Conservation (phyloP, 2,113 vertebrate genomes). For the Brachypodius melanocephalos region DNA sequence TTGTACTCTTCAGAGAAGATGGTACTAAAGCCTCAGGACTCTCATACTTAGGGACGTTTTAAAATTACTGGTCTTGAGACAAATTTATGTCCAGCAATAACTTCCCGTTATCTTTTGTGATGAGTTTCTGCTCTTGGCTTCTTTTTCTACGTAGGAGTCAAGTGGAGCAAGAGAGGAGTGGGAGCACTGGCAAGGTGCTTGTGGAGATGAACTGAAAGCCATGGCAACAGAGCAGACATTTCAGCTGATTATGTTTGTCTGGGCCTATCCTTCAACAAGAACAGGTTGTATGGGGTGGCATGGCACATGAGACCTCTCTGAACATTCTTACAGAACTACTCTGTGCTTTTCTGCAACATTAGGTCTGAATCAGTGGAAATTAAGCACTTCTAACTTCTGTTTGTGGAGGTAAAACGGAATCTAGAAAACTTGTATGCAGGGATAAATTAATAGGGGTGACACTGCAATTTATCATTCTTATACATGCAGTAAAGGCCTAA, state of each 20-base stretch:
- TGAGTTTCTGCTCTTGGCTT: background rate
- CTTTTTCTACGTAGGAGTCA: background rate
- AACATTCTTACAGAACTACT: background rate
- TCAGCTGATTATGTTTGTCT: background rate
- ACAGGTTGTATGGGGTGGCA: background rate
- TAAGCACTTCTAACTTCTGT: background rate
- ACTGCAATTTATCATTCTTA: background rate
- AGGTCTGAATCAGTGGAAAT: background rate
- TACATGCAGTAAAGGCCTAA: background rate
- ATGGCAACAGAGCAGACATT: background rate
- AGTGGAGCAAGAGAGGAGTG: background rate
- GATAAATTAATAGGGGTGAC: background rate
- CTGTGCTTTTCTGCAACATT: background rate
- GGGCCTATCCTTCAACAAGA: background rate
- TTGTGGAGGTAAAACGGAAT: background rate
- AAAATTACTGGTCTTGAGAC: background rate
- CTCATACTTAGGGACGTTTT: background rate
- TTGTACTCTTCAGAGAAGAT: background rate
- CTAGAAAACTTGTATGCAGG: background rate
- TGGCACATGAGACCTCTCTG: background rate
- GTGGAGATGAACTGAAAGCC: background rate
- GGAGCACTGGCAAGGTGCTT: background rate
- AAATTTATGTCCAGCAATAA: background rate
- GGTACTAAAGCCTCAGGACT: background rate
- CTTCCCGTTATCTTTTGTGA: background rate